Evolutionary conservation across 2,888 invertebrate species (phyloP).

Genomic region (Nephrotoma guestfalica): DNA sequence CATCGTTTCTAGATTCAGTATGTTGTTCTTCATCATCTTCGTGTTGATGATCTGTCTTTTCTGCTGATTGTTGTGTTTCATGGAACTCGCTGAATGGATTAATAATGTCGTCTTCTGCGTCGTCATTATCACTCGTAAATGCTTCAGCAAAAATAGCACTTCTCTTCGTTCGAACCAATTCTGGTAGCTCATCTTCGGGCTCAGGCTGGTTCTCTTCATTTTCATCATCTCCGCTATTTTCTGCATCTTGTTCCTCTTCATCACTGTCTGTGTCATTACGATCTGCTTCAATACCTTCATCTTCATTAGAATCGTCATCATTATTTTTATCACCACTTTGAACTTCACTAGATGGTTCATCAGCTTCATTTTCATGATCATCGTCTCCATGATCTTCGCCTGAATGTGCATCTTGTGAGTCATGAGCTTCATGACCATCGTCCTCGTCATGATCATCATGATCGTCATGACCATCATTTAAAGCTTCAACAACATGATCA

Average conservation of each 20-base stretch:
- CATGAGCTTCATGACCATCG: conserved; percentile 18
- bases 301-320: conserved; percentile 21
- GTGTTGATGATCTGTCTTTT: conserved; percentile 12
- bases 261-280: conserved; percentile 22
- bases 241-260: conserved; percentile 20
- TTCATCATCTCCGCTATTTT: conserved; percentile 16
- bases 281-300: conserved; percentile 20
- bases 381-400: conserved; percentile 18
- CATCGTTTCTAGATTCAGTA: background rate
- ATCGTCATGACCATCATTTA: conserved; percentile 23
- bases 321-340: conserved; percentile 26
- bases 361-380: conserved; percentile 27
- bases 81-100: conserved; percentile 13
- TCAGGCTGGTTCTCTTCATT: conserved; percentile 16
- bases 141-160: background rate
- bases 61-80: background rate
- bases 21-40: conserved; percentile 13
- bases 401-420: conserved; percentile 19
- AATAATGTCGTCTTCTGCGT: conserved; percentile 15
- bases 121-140: conserved; percentile 18
- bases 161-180: background rate
- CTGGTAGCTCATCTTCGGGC: background rate
- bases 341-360: conserved; percentile 29
- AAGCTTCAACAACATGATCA: conserved; percentile 20
- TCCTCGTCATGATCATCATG: conserved; percentile 22